These are phyloP conservation scores for Hystrix cristata DNA, from an alignment of 2,113 vertebrate species.

Conservation along the genomic window DNA sequence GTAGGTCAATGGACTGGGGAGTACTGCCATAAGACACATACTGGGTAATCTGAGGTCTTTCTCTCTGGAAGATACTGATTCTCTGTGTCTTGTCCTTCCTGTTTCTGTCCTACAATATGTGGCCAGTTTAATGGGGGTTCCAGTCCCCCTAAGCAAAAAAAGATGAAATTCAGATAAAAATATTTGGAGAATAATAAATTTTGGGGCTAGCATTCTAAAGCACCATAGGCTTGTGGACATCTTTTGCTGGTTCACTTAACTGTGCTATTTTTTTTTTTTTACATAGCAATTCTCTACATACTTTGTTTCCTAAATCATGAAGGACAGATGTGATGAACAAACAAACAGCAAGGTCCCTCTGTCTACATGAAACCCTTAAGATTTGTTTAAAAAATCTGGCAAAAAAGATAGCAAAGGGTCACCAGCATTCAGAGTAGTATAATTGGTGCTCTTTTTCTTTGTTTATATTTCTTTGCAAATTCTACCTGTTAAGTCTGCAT, in stretches of 20 bases:
- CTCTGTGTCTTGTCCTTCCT: neutral
- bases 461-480: neutral
- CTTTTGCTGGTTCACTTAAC: neutral
- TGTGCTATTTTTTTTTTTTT: neutral
- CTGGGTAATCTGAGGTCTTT: neutral
- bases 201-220: neutral
- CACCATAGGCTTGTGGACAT: neutral
- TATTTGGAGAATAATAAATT: conserved; percentile 6
- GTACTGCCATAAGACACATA: neutral
- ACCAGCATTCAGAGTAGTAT: neutral
- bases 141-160: neutral
- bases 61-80: neutral
- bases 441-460: neutral
- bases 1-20: neutral
- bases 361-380: neutral
- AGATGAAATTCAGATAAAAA: conserved; percentile 19
- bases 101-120: neutral
- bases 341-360: neutral
- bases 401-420: neutral
- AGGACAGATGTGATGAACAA: neutral
- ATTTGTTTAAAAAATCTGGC: neutral
- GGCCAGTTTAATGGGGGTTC: neutral
- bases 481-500: neutral
- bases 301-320: neutral
- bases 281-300: neutral